Percentiles rank a stretch among this genome's conserved stretches.
Evolutionary conservation across 2,113 vertebrate genomes (phyloP).

Genomic region (Prunella fulvescens): DNA sequence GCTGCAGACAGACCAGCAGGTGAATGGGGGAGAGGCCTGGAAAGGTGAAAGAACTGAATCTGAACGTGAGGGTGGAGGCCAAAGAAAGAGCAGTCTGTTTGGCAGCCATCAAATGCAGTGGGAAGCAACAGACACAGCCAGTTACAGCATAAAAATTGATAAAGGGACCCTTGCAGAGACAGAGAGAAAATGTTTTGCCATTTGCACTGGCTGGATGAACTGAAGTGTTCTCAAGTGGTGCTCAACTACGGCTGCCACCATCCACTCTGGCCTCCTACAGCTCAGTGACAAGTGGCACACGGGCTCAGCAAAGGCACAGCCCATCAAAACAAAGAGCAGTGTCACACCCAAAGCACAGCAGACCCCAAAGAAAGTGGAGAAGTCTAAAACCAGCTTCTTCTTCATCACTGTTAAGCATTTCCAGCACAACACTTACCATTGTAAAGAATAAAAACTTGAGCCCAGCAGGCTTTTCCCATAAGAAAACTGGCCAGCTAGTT

Average conservation of each 20-base stretch:
- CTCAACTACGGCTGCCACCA: not conserved
- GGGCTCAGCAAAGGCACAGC: not conserved
- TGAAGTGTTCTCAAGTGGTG: not conserved
- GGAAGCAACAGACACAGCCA: not conserved
- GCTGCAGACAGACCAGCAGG: not conserved
- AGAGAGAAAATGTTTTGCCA: not conserved
- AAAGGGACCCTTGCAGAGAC: not conserved
- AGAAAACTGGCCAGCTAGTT: slow-evolving; percentile 17
- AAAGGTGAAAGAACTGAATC: not conserved
- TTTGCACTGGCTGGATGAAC: not conserved
- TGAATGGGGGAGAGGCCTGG: not conserved
- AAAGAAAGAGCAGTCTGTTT: not conserved
- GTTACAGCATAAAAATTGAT: not conserved
- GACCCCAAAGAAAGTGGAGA: accelerated
- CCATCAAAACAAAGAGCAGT: not conserved
- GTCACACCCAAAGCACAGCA: not conserved
- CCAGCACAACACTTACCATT: not conserved
- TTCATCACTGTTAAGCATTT: not conserved
- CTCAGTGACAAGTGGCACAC: not conserved
- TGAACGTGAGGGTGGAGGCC: not conserved
- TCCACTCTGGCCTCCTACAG: not conserved
- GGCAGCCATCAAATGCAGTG: not conserved
- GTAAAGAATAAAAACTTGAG: not conserved
- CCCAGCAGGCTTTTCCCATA: not conserved
- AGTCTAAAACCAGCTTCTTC: not conserved